phyloP scores from a whole-genome alignment of 2,888 invertebrate genomes.

The Drosophila mimetica region DNA sequence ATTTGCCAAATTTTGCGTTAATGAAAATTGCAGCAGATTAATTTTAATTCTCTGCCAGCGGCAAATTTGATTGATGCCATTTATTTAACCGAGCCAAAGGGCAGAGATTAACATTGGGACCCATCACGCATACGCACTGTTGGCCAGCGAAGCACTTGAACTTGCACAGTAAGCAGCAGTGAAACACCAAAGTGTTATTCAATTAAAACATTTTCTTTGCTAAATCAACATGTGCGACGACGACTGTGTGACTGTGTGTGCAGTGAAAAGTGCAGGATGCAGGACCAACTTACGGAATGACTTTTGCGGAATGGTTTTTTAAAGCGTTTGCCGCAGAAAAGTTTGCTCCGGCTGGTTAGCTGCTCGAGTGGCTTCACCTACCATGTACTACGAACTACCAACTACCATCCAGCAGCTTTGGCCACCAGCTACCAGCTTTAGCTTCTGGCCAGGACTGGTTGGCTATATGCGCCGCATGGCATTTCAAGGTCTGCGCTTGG shows the following conservation, averaged over 20 bases:
- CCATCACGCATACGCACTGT: slow-evolving; percentile 8
- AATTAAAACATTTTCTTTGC: slow-evolving; percentile 76
- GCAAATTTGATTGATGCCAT: slow-evolving; percentile 21
- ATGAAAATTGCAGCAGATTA: slow-evolving; percentile 11
- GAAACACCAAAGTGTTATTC: slow-evolving; percentile 54
- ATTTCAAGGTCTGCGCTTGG: slow-evolving; percentile 75
- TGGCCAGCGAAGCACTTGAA: slow-evolving; percentile 20
- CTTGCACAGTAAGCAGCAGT: slow-evolving; percentile 24
- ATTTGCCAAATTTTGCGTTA: slow-evolving; percentile 23
- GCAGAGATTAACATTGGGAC: not conserved
- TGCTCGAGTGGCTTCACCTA: slow-evolving; percentile 51
- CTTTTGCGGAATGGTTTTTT: slow-evolving; percentile 66
- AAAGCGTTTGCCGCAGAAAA: slow-evolving; percentile 62
- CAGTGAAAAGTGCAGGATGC: slow-evolving; percentile 3
- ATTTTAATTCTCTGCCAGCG: slow-evolving; percentile 15
- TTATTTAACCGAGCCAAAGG: slow-evolving; percentile 3
- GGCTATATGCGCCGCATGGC: slow-evolving; percentile 12
- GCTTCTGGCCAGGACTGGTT: slow-evolving; percentile 36
- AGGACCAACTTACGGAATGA: slow-evolving; percentile 60
- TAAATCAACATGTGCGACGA: slow-evolving; percentile 68
- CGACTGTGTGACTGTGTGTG: not conserved
- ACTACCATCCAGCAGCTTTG: slow-evolving; percentile 10
- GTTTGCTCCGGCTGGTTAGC: slow-evolving; percentile 62
- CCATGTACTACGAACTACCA: slow-evolving; percentile 3
- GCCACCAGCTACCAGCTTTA: slow-evolving; percentile 13